A percentile compares a stretch with the other conserved stretches of the same genome.
Evolutionary conservation across 2,113 vertebrate species (phyloP).

Genomic region (Petaurus breviceps): DNA sequence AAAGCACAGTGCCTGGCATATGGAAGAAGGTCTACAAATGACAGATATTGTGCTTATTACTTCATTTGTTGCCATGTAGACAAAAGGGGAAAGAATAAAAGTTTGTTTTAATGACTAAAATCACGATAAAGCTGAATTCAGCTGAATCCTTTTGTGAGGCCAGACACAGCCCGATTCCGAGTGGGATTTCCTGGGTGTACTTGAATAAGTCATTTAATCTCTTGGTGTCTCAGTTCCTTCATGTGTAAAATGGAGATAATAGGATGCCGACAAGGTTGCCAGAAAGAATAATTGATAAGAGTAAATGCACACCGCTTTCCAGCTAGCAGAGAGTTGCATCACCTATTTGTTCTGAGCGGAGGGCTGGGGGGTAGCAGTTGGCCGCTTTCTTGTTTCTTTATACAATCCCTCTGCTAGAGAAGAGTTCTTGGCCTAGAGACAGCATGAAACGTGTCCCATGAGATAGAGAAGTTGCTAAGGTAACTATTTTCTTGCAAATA

Average conservation of each 20-base stretch:
- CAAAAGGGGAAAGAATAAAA: not conserved
- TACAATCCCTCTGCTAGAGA: constrained; percentile 44
- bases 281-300: constrained; percentile 3
- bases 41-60: not conserved
- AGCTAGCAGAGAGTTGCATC: constrained; percentile 9
- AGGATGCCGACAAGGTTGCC: not conserved
- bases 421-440: constrained; percentile 51
- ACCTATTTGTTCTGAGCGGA: not conserved
- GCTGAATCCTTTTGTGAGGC: not conserved
- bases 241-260: not conserved
- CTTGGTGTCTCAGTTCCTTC: not conserved
- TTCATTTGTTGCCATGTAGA: not conserved
- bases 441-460: constrained; percentile 32
- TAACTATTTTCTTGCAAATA: constrained; percentile 75
- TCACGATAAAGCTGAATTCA: not conserved
- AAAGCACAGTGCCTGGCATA: not conserved
- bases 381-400: constrained; percentile 48
- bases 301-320: constrained; percentile 52
- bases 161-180: not conserved
- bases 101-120: not conserved
- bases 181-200: not conserved
- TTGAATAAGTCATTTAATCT: not conserved
- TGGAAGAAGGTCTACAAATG: not conserved
- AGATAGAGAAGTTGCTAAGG: constrained; percentile 73
- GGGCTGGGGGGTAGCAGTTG: constrained; percentile 15